These are phyloP conservation scores for Bombus haemorrhoidalis DNA, from an alignment of 1,140 invertebrate genomes.

Conservation along the genomic window DNA sequence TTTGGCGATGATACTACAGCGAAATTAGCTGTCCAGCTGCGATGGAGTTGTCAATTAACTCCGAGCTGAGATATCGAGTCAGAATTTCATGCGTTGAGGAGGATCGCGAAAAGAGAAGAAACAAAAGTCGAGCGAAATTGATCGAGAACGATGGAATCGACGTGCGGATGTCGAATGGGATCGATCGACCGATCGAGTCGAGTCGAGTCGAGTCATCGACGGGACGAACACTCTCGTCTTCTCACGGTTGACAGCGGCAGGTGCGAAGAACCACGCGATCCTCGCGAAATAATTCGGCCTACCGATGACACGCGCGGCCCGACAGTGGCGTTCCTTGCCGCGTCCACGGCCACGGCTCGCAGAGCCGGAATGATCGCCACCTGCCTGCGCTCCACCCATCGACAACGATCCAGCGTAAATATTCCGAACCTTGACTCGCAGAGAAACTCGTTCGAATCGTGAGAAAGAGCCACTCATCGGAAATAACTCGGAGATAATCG, in stretches of 20 bases:
- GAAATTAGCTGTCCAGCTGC: too few species aligned
- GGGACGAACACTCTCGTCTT: background rate
- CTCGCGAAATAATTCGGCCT: constrained; percentile 61
- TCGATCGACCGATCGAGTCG: background rate
- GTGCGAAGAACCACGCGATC: constrained; percentile 59
- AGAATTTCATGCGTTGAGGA: too few species aligned
- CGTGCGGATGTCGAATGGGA: too few species aligned
- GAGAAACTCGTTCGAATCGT: background rate
- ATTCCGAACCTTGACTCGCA: constrained; percentile 18
- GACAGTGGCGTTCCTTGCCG: background rate
- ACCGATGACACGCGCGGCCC: constrained; percentile 51
- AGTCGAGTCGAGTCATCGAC: background rate
- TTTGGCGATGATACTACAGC: too few species aligned
- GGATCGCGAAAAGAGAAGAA: background rate
- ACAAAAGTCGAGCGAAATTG: background rate
- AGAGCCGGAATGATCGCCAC: constrained; percentile 6
- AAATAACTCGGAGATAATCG: too few species aligned
- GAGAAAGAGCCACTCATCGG: background rate
- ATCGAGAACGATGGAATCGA: background rate
- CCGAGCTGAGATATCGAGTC: background rate
- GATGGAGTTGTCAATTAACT: background rate
- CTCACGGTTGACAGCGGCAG: constrained; percentile 42
- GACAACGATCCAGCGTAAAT: constrained; percentile 18
- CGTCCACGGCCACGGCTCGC: background rate
- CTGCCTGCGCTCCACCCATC: constrained; percentile 6